phyloP scores from a whole-genome alignment of 2,888 invertebrate species.

The Coelopa pilipes region DNA sequence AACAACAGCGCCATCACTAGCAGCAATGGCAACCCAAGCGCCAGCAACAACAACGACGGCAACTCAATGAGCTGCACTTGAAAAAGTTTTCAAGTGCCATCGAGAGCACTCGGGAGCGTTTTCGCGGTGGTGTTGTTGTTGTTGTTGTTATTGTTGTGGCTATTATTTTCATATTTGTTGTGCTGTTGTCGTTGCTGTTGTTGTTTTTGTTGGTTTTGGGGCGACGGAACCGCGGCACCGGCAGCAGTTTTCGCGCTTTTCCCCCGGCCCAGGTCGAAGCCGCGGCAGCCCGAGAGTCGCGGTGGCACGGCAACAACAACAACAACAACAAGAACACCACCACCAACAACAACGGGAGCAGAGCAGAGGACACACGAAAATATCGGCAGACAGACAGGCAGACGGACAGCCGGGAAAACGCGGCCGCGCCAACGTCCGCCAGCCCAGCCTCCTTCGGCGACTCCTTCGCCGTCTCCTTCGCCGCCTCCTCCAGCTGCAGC shows the following conservation, averaged over 20 bases:
- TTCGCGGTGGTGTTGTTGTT: background rate
- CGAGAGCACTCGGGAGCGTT: background rate
- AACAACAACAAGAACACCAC: conserved; percentile 25
- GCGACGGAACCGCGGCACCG: background rate
- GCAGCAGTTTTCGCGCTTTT: background rate
- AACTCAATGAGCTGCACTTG: background rate
- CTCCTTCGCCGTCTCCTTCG: background rate
- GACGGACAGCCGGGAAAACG: background rate
- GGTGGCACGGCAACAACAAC: no score
- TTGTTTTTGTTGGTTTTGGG: background rate
- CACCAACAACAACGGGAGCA: conserved; percentile 24
- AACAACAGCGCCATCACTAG: background rate
- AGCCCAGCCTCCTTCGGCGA: background rate
- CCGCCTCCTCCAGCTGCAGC: background rate
- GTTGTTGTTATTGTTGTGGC: conserved; percentile 22
- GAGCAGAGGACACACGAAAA: background rate
- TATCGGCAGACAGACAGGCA: no score
- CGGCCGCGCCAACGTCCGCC: background rate
- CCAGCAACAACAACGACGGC: background rate
- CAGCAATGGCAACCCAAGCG: background rate
- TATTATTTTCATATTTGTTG: conserved; percentile 14
- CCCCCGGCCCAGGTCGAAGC: no score
- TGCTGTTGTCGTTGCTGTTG: background rate
- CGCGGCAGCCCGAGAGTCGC: no score
- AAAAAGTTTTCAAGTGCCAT: background rate